A percentile compares a stretch with the other conserved stretches of the same genome.
phyloP scores from a whole-genome alignment of 2,888 invertebrate genomes.

The Listrodromus nycthemerus region DNA sequence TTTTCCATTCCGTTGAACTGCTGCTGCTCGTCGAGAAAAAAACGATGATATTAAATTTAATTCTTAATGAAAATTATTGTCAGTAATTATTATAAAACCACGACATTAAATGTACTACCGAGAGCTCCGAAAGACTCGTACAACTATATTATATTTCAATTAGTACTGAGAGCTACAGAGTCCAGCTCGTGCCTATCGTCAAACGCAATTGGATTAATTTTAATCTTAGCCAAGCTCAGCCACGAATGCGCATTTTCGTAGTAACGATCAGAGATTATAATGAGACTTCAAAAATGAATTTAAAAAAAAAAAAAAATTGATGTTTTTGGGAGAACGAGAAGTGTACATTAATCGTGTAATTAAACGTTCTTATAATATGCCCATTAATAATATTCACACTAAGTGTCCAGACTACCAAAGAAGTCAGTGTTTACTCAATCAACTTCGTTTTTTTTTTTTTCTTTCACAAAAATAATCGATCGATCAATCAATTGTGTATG shows the following conservation, averaged over 20 bases:
- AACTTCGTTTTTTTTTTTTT: slow-evolving; percentile 43
- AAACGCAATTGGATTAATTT: slow-evolving; percentile 20
- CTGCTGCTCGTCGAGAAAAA: slow-evolving; percentile 78
- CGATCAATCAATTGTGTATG: slow-evolving; percentile 27
- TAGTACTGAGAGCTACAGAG: slow-evolving; percentile 18
- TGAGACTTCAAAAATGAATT: slow-evolving; percentile 15
- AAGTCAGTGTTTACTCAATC: slow-evolving; percentile 60
- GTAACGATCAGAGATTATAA: slow-evolving; percentile 11
- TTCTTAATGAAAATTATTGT: neutral
- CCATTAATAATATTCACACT: slow-evolving; percentile 52
- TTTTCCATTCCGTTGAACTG: slow-evolving; percentile 78
- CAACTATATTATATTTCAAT: slow-evolving; percentile 49
- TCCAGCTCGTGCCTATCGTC: slow-evolving; percentile 29
- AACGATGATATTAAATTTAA: slow-evolving; percentile 58
- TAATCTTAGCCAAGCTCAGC: slow-evolving; percentile 21
- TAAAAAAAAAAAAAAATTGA: slow-evolving; percentile 31
- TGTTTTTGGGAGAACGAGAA: slow-evolving; percentile 22
- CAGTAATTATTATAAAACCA: slow-evolving; percentile 4
- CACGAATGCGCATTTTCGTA: slow-evolving; percentile 15
- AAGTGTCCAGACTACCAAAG: slow-evolving; percentile 66
- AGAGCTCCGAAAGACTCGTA: slow-evolving; percentile 5
- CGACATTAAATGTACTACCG: neutral
- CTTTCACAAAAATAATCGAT: slow-evolving; percentile 12
- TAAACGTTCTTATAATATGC: slow-evolving; percentile 44
- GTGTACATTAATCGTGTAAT: slow-evolving; percentile 64